Evolutionary conservation across 2,888 invertebrate genomes (phyloP), one percentile per base, ranked within the genome.

Genomic region (Eurytoma adleriae): DNA sequence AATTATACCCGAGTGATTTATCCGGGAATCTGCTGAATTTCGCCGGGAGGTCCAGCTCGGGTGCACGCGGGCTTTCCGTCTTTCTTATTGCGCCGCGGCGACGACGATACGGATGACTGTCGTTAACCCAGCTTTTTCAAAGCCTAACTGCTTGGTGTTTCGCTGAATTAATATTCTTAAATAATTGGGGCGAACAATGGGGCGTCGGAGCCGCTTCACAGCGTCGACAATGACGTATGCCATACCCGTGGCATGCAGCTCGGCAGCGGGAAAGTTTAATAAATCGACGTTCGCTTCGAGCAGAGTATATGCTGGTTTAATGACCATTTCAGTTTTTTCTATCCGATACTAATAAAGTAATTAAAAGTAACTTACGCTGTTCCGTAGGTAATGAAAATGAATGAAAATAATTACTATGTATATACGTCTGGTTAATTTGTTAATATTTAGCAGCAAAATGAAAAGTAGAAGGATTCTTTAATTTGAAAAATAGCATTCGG

Each of bases 1-100:
- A 85, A 85, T 85, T 84, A 83, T 70, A 66, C 75, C 62, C 57
- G 74, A 71, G 79, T 76, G 81, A 83, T 79, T 82, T 84, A 84
- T 84, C 80, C 74, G 68, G 62, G 67, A 82, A 83, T 81, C 81
- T 74, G 80, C 59, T 81, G 78, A 73, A 78, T 68, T 78, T 68
- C 27, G 14, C 64, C n/a, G 50, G 50, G 68, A 67, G 59, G 59
- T 78, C 52, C 66, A 10, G 18, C 13, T 54, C 16, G n/a, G 30
- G 48, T 16, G 24, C n/a, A 3, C 13, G 64, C 14, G 40, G 40
- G 30, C 27, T 30, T 62, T 76, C 52, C 52, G n/a, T 16, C 30
- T 68, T 68, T 78, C 67, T 73, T 78, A 78, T 73, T 67, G 14
- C 20, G 16, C 59, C 18, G 27, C 24, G 66, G 18, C 30, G 24